Conservation (phyloP, 2,113 vertebrate genomes). For the Blennius ocellaris region DNA sequence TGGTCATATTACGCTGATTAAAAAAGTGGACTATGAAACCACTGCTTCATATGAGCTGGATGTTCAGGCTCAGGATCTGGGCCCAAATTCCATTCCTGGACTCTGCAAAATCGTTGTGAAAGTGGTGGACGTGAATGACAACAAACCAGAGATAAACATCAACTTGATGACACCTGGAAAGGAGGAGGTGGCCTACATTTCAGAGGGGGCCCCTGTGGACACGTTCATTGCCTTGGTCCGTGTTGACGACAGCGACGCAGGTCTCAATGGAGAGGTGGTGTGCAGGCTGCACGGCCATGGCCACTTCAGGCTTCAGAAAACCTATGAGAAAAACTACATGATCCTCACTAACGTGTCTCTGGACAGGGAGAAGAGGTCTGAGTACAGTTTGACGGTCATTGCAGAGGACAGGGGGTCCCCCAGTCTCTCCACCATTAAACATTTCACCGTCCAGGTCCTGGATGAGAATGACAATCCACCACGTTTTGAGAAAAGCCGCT, state of each 20-base stretch:
- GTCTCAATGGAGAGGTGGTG: constrained; percentile 90
- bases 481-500: constrained; percentile 92
- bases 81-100: constrained; percentile 96
- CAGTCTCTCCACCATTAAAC: constrained; percentile 94
- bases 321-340: constrained; percentile 96
- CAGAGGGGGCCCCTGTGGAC: constrained; percentile 91
- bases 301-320: constrained; percentile 96
- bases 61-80: constrained; percentile 95
- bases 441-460: constrained; percentile 94
- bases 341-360: constrained; percentile 94
- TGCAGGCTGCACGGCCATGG: constrained; percentile 95
- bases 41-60: constrained; percentile 94
- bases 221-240: constrained; percentile 95
- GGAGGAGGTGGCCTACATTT: constrained; percentile 93
- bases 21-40: constrained; percentile 93
- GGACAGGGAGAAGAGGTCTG: constrained; percentile 95
- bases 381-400: constrained; percentile 95
- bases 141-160: constrained; percentile 96
- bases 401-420: constrained; percentile 94
- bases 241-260: constrained; percentile 95
- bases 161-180: constrained; percentile 95
- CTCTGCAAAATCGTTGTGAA: constrained; percentile 97
- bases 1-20: constrained; percentile 92
- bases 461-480: constrained; percentile 98
- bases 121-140: constrained; percentile 96